These are phyloP conservation scores for Myodes glareolus DNA, from an alignment of 2,113 vertebrate species.

Conservation along the genomic window DNA sequence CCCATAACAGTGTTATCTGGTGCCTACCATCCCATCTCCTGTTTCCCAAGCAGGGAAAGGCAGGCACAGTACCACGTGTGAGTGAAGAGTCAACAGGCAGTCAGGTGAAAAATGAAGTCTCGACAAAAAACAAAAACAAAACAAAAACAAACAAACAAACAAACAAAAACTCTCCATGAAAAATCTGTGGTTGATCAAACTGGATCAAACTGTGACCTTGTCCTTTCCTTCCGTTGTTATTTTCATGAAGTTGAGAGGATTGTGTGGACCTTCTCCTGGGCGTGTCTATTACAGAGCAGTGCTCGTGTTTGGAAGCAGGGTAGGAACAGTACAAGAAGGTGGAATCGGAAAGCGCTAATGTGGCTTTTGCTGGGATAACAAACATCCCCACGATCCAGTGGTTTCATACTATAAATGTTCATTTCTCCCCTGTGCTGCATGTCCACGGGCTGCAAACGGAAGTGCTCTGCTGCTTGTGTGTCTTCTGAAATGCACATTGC, in stretches of 20 bases:
- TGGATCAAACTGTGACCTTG: neutral
- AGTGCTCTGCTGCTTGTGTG: neutral
- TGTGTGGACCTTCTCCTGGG: neutral
- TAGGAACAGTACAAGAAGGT: conserved; percentile 9
- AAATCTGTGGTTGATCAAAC: neutral
- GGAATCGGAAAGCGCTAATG: neutral
- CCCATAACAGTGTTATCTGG: neutral
- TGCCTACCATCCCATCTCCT: neutral
- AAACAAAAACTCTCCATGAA: neutral
- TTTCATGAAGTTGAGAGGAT: neutral
- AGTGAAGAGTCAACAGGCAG: neutral
- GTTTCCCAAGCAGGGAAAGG: conserved; percentile 27
- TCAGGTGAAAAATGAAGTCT: neutral
- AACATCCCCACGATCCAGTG: neutral
- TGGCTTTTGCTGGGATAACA: conserved; percentile 4
- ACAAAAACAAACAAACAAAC: too few species aligned
- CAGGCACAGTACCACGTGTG: neutral
- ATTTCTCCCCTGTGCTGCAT: neutral
- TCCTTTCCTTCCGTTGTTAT: conserved; percentile 33
- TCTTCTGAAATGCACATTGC: neutral
- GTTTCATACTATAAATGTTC: neutral
- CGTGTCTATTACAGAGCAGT: neutral
- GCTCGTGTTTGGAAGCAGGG: neutral
- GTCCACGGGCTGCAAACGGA: neutral
- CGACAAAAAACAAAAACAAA: neutral